These are phyloP conservation scores for Cyphomyrmex costatus DNA, from an alignment of 1,140 invertebrate species.

Conservation along the genomic window DNA sequence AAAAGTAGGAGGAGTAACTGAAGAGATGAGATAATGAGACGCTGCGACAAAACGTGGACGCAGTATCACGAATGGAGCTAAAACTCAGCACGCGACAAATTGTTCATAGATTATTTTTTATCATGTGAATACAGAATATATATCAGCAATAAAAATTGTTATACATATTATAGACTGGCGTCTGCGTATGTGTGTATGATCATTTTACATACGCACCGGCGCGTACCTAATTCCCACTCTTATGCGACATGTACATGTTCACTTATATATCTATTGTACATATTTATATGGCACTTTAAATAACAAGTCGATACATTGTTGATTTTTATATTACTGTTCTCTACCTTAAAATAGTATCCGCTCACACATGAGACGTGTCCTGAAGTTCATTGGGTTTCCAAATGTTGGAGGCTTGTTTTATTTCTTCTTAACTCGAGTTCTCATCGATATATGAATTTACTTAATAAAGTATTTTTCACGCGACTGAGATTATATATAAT, in stretches of 20 bases:
- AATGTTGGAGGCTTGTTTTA: background rate
- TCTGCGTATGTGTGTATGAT: conserved; percentile 66
- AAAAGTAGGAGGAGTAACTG: background rate
- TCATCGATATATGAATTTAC: background rate
- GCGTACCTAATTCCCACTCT: conserved; percentile 66
- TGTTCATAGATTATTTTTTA: conserved; percentile 84
- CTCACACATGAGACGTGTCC: conserved; percentile 9
- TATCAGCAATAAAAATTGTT: conserved; percentile 83
- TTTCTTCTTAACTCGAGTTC: background rate
- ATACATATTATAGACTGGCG: conserved; percentile 76
- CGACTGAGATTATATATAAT: background rate
- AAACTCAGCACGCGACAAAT: conserved; percentile 72
- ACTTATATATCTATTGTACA: conserved; percentile 72
- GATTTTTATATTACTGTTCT: conserved; percentile 71
- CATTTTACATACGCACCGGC: conserved; percentile 54
- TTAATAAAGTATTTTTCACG: background rate
- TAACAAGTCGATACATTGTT: conserved; percentile 75
- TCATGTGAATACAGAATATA: conserved; percentile 82
- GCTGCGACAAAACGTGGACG: conserved; percentile 37
- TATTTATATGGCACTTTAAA: conserved; percentile 78
- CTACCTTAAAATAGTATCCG: conserved; percentile 56
- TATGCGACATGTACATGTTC: conserved; percentile 69
- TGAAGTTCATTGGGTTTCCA: background rate
- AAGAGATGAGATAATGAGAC: background rate
- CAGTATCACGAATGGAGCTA: conserved; percentile 53